phyloP scores from a whole-genome alignment of 2,888 invertebrate genomes.

The Noctua fimbriata region DNA sequence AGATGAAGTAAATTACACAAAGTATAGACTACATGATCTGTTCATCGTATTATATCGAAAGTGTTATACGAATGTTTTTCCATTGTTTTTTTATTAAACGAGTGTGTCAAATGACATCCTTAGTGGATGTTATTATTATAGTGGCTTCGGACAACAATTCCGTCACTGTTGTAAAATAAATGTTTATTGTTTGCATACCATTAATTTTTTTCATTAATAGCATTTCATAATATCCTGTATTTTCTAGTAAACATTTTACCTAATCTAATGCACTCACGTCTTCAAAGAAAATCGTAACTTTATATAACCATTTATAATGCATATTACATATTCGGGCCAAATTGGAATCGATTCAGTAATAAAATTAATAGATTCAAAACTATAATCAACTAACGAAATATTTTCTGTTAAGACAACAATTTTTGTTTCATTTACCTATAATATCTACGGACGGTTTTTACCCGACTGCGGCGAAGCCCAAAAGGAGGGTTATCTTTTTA shows the following conservation, averaged over 20 bases:
- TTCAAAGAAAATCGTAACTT: not conserved
- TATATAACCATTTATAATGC: not conserved
- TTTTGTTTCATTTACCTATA: not conserved
- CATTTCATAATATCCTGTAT: slow-evolving; percentile 2
- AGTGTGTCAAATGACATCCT: not conserved
- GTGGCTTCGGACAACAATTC: not conserved
- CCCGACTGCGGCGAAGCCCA: no score
- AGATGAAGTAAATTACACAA: not conserved
- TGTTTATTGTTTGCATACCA: not conserved
- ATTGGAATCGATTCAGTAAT: not conserved
- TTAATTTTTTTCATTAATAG: not conserved
- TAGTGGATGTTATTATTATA: not conserved
- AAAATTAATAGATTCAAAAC: not conserved
- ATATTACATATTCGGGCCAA: not conserved
- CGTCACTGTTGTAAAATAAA: not conserved
- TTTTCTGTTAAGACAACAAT: not conserved
- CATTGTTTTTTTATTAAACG: not conserved
- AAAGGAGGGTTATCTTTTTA: no score
- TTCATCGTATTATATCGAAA: not conserved
- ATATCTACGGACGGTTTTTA: not conserved
- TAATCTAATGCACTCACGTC: not conserved
- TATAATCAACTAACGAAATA: not conserved
- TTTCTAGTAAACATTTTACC: slow-evolving; percentile 6
- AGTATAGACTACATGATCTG: not conserved
- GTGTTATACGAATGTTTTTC: no score